These are phyloP conservation scores for Polyploca ridens DNA, from an alignment of 2,888 invertebrate genomes.

Conservation along the genomic window DNA sequence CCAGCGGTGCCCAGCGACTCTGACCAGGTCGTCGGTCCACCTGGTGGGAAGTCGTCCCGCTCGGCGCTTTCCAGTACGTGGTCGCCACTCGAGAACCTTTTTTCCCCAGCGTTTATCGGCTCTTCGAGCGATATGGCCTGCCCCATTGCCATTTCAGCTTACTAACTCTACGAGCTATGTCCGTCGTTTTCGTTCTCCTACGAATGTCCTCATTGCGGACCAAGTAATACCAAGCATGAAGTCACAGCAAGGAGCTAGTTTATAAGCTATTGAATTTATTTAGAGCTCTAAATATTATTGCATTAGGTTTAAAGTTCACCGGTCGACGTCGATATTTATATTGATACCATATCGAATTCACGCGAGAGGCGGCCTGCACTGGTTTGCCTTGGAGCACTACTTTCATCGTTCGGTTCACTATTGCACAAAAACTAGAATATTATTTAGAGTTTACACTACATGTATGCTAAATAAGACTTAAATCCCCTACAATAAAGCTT, in stretches of 20 bases:
- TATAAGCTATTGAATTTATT: not conserved
- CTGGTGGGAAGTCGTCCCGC: no score
- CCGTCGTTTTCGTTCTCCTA: no score
- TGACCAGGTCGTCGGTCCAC: no score
- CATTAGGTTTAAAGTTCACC: slow-evolving; percentile 3
- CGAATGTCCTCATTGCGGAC: no score
- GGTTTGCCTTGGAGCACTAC: slow-evolving; percentile 25
- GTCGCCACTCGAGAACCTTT: no score
- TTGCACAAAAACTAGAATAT: slow-evolving; percentile 11
- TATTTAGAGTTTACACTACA: not conserved
- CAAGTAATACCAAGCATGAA: no score
- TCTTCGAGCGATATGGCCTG: no score
- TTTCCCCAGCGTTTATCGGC: no score
- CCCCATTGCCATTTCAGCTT: no score
- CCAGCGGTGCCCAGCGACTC: no score
- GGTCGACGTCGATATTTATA: slow-evolving; percentile 13
- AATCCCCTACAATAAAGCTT: not conserved
- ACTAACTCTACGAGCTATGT: no score
- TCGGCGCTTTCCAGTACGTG: no score
- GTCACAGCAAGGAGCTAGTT: not conserved
- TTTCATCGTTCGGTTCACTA: slow-evolving; percentile 21
- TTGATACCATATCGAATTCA: slow-evolving; percentile 19
- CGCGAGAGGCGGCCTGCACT: slow-evolving; percentile 17
- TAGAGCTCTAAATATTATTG: not conserved
- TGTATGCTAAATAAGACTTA: not conserved